A percentile compares a stretch with the other conserved stretches of the same genome.
Evolutionary conservation across 2,113 vertebrate genomes (phyloP).

Genomic region (Phocoena phocoena): DNA sequence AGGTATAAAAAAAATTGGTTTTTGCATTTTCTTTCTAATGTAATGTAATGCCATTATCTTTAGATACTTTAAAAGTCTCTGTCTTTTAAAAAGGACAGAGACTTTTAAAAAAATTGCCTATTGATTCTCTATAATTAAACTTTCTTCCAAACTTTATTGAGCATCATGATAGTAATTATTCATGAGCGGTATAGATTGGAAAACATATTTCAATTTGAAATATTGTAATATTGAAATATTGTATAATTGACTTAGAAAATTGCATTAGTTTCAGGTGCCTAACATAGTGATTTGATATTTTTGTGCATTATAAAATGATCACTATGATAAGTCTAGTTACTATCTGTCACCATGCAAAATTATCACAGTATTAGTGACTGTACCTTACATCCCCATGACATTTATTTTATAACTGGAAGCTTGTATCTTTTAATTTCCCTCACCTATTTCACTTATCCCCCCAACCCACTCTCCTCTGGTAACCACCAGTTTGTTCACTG

Average conservation of each 20-base stretch:
- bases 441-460: neutral
- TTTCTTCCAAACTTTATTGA: neutral
- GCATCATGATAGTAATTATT: constrained; percentile 1
- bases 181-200: neutral
- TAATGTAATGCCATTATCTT: neutral
- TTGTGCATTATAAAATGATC: neutral
- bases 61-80: neutral
- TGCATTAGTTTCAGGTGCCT: neutral
- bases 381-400: neutral
- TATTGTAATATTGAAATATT: neutral
- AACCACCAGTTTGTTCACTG: neutral
- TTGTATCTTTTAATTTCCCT: neutral
- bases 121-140: neutral
- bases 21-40: neutral
- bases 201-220: constrained; percentile 39
- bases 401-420: neutral
- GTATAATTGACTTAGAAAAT: neutral
- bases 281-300: neutral
- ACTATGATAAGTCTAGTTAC: neutral
- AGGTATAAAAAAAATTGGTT: neutral
- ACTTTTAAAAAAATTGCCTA: neutral
- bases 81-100: neutral
- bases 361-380: neutral
- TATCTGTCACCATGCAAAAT: neutral
- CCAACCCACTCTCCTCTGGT: neutral